phyloP scores from a whole-genome alignment of 2,888 invertebrate species.

The Pemphredon lugubris region DNA sequence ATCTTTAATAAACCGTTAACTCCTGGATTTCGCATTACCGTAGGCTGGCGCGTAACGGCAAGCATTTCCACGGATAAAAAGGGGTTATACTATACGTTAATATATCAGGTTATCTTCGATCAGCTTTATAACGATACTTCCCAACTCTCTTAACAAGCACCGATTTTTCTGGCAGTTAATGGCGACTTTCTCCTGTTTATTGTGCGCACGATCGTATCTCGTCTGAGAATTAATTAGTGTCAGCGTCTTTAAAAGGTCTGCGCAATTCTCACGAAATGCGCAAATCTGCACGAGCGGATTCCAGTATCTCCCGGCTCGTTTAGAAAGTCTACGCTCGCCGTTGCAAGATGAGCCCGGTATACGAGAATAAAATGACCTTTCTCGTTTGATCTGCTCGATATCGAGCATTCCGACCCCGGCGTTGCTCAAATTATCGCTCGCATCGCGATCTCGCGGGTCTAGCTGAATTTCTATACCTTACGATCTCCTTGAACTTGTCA shows the following conservation, averaged over 20 bases:
- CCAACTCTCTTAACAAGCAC: constrained; percentile 60
- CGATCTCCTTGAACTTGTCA: constrained; percentile 32
- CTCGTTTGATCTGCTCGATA: constrained; percentile 47
- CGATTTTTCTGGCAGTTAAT: constrained; percentile 64
- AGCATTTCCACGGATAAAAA: constrained; percentile 56
- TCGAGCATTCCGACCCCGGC: constrained; percentile 26
- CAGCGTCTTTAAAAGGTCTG: constrained; percentile 62
- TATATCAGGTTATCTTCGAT: constrained; percentile 67
- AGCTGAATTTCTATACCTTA: not conserved
- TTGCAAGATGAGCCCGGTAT: constrained; percentile 37
- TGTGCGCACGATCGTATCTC: constrained; percentile 65
- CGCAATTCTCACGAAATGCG: constrained; percentile 66
- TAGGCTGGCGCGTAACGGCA: constrained; percentile 53
- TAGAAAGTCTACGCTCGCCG: constrained; percentile 50
- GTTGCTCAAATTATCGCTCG: constrained; percentile 26
- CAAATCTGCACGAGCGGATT: constrained; percentile 62
- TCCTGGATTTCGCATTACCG: constrained; percentile 39
- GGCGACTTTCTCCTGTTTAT: constrained; percentile 67
- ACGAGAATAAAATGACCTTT: constrained; percentile 56
- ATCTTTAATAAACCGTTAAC: constrained; percentile 57
- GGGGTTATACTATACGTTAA: constrained; percentile 64
- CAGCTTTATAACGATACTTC: constrained; percentile 64
- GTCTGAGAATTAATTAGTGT: constrained; percentile 66
- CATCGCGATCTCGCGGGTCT: not conserved
- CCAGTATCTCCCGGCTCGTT: constrained; percentile 38